phyloP scores from a whole-genome alignment of 2,113 vertebrate species.

The Oxyura jamaicensis region DNA sequence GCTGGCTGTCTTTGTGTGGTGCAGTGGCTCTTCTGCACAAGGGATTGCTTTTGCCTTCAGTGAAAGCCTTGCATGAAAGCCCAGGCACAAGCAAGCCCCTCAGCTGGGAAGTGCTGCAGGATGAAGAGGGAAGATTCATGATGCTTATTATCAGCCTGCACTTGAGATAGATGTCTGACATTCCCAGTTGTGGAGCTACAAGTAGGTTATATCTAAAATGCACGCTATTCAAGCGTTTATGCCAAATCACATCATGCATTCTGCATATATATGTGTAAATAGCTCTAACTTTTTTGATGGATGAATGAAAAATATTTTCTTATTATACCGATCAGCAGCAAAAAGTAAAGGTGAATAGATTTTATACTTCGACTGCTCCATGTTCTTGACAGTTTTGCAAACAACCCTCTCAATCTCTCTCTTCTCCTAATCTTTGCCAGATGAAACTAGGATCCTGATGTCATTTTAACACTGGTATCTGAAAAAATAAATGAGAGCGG shows the following conservation, averaged over 20 bases:
- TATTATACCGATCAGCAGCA: conserved; percentile 5
- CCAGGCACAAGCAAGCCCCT: neutral
- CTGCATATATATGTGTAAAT: neutral
- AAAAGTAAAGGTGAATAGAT: conserved; percentile 49
- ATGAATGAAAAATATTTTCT: conserved; percentile 33
- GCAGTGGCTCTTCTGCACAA: neutral
- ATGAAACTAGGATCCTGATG: neutral
- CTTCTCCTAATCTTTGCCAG: neutral
- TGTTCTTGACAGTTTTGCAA: conserved; percentile 39
- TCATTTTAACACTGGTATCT: neutral
- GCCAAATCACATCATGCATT: neutral
- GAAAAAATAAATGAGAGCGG: neutral
- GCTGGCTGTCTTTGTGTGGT: neutral
- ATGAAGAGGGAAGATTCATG: conserved; percentile 47
- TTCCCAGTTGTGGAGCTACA: neutral
- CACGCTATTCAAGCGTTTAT: neutral
- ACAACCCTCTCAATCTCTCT: conserved; percentile 8
- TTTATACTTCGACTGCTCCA: conserved; percentile 2
- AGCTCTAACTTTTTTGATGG: conserved; percentile 5
- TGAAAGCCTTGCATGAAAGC: conserved; percentile 7
- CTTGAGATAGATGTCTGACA: conserved; percentile 8
- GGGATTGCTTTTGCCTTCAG: conserved; percentile 36
- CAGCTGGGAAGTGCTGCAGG: accelerated
- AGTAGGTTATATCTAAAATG: conserved; percentile 18
- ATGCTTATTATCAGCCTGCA: neutral